phyloP scores from a whole-genome alignment of 2,797 vertebrate genomes.

The Hydrophis major region DNA sequence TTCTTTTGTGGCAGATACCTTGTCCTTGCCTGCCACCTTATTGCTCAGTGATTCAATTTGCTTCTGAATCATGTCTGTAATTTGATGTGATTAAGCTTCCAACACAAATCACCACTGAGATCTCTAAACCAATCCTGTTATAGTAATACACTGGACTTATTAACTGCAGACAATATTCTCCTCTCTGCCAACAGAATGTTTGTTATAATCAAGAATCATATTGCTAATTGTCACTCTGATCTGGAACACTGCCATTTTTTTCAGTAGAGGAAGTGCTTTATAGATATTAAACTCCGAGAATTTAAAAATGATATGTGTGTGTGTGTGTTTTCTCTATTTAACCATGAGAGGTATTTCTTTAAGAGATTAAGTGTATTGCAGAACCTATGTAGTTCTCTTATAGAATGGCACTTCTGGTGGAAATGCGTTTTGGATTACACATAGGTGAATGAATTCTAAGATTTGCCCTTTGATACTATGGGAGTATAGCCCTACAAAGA shows the following conservation, averaged over 20 bases:
- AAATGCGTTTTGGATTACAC: not conserved
- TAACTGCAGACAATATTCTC: slow-evolving; percentile 41
- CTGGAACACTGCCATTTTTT: slow-evolving; percentile 34
- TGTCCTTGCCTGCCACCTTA: slow-evolving; percentile 34
- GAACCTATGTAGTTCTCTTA: not conserved
- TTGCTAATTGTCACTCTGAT: slow-evolving; percentile 22
- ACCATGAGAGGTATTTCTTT: not conserved
- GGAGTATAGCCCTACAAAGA: not conserved
- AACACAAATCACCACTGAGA: slow-evolving; percentile 52
- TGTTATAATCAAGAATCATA: slow-evolving; percentile 46
- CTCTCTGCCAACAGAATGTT: slow-evolving; percentile 24
- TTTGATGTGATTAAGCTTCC: slow-evolving; percentile 54
- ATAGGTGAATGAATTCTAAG: not conserved
- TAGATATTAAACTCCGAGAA: slow-evolving; percentile 1
- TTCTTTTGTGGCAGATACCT: slow-evolving; percentile 33
- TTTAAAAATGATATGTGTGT: slow-evolving; percentile 8
- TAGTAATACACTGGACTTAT: slow-evolving; percentile 37
- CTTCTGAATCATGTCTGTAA: slow-evolving; percentile 57
- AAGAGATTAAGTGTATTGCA: not conserved
- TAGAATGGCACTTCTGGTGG: too few relatives aligned
- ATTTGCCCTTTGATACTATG: not conserved
- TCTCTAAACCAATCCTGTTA: slow-evolving; percentile 49
- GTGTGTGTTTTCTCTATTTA: not conserved
- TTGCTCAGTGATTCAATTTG: slow-evolving; percentile 57
- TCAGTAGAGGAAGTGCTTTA: not conserved